These are phyloP conservation scores for Bombus ignitus DNA, from an alignment of 1,140 invertebrate species.

Conservation along the genomic window DNA sequence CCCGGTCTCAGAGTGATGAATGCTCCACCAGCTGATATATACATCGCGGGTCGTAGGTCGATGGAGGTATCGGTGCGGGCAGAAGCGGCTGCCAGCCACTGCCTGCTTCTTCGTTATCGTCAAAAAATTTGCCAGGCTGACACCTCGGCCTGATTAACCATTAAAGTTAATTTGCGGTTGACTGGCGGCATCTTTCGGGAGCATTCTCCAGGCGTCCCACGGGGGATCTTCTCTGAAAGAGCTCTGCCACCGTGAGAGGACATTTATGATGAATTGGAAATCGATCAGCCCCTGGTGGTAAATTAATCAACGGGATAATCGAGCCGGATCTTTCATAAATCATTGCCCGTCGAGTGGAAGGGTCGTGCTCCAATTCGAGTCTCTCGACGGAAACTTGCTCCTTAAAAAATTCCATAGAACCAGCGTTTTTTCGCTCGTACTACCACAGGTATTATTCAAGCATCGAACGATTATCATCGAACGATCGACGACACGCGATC, in stretches of 20 bases:
- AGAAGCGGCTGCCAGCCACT: slow-evolving; percentile 18
- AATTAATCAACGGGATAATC: slow-evolving; percentile 65
- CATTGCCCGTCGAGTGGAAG: slow-evolving; percentile 38
- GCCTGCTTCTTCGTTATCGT: slow-evolving; percentile 55
- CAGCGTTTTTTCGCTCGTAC: not conserved
- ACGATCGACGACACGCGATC: slow-evolving; percentile 51
- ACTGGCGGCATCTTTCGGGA: slow-evolving; percentile 48
- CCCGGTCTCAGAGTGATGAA: slow-evolving; percentile 58
- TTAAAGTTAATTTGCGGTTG: slow-evolving; percentile 65
- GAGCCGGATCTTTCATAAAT: slow-evolving; percentile 65
- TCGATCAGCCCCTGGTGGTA: slow-evolving; percentile 56
- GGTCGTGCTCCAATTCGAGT: slow-evolving; percentile 39
- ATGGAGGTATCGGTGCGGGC: slow-evolving; percentile 31
- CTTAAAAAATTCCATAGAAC: not conserved
- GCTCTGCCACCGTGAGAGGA: slow-evolving; percentile 27
- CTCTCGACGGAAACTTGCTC: slow-evolving; percentile 7
- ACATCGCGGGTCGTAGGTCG: slow-evolving; percentile 36
- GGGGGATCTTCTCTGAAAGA: slow-evolving; percentile 23
- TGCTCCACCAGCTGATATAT: slow-evolving; percentile 58
- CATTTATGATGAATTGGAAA: slow-evolving; percentile 64
- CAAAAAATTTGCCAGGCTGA: slow-evolving; percentile 66
- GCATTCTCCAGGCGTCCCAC: slow-evolving; percentile 22
- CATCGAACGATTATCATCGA: not conserved
- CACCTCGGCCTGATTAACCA: slow-evolving; percentile 65
- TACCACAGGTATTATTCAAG: too few relatives aligned